Evolutionary conservation across 2,797 vertebrate species (phyloP), one percentile per base, ranked within the genome.

Genomic region (Staurois parvus): DNA sequence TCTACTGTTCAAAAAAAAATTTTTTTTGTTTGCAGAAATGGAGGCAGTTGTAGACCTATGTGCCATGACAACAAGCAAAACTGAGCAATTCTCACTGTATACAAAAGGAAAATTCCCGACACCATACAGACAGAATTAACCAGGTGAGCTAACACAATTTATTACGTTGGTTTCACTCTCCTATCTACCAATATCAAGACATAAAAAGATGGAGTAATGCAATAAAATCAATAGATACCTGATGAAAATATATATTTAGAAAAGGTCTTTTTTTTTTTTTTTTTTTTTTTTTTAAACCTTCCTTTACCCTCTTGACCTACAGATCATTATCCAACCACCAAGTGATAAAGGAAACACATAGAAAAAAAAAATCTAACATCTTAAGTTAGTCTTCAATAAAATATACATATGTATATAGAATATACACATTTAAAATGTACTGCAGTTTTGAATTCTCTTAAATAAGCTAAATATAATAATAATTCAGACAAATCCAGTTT

Each of bases 401-500:
- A 80, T 56, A 32, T 69, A 69, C 42, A 69, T 40, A 42, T 69
- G 59, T 21, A 79, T 29, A 34, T 32, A 70, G 68, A 80, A 80
- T 70, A 59, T 80, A 34, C 30, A 70, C 28, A 48, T 34, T 17
- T 80, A 70, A 45, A 52, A 79, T 69, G 42, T 70, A n/a, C 30
- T 24, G 56, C 34, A 17, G n/a, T 3, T 42, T 24, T 9, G 17
- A 42, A 12, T 12, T n/a, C 6, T 81, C 56, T 72, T 72, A 59
- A 81, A 81, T 81, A 81, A 32, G 24, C 45, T 81, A 62, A 62
- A 72, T 40, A 62, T 67, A 62, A 19, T 19, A 19, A 59, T 12
- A 64, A 62, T 81, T 72, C 79, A 81, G 48, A 70, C 78, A 81
- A 59, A 59, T 81, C 79, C 69, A 64, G 79, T 81, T 81, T 6